Evolutionary conservation across 2,113 vertebrate genomes (phyloP).

Genomic region (Epinephelus moara): DNA sequence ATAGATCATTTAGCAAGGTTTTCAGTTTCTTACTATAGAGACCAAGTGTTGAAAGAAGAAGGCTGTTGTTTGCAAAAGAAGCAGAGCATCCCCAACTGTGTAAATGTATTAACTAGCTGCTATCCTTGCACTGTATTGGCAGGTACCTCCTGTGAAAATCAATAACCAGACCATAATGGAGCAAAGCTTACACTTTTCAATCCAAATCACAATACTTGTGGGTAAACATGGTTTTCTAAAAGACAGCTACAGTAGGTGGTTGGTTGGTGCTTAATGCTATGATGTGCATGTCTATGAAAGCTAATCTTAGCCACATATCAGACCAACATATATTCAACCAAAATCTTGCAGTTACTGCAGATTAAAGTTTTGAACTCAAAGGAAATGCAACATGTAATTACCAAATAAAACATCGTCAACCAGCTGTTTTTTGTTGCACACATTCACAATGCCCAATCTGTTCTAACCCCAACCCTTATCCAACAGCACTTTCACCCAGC

Average conservation of each 20-base stretch:
- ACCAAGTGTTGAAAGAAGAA: background rate
- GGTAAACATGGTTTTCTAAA: background rate
- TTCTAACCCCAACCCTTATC: background rate
- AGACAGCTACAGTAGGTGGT: background rate
- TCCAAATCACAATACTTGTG: background rate
- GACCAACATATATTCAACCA: background rate
- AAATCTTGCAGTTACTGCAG: background rate
- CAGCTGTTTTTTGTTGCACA: background rate
- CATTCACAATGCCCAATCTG: background rate
- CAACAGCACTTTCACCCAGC: background rate
- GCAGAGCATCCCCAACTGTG: background rate
- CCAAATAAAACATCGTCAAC: background rate
- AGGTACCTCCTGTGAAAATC: background rate
- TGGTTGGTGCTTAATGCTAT: background rate
- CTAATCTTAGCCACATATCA: background rate
- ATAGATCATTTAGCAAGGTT: slow-evolving; percentile 20
- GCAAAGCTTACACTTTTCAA: background rate
- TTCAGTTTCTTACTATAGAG: slow-evolving; percentile 9
- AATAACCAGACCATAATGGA: background rate
- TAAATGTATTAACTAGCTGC: background rate
- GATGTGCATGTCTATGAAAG: background rate
- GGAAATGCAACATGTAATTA: no score
- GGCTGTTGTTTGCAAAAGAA: background rate
- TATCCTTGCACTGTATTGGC: background rate
- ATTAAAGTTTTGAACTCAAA: background rate